phyloP scores from a whole-genome alignment of 2,888 invertebrate genomes.

The Plutella xylostella region DNA sequence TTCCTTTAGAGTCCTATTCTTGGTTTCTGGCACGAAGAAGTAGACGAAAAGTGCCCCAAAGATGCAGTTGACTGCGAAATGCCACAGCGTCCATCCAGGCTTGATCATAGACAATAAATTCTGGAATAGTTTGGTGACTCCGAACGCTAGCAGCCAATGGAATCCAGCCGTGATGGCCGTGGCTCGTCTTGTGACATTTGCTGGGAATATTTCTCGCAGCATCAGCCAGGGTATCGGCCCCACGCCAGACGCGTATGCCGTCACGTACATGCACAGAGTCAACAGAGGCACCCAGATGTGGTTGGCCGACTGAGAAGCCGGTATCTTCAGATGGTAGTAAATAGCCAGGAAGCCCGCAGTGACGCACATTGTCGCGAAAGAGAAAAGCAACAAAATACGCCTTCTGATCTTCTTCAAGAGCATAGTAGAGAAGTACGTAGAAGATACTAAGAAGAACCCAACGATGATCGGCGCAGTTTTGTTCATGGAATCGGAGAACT shows the following conservation, averaged over 20 bases:
- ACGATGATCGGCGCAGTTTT: constrained; percentile 68
- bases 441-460: constrained; percentile 69
- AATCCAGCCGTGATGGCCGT: constrained; percentile 75
- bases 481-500: constrained; percentile 47
- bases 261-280: constrained; percentile 67
- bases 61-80: constrained; percentile 73
- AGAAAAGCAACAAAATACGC: constrained; percentile 71
- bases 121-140: constrained; percentile 72
- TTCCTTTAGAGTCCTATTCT: constrained; percentile 65
- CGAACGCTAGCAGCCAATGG: constrained; percentile 78
- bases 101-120: constrained; percentile 66
- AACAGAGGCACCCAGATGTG: constrained; percentile 69
- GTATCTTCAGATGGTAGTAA: constrained; percentile 51
- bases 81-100: constrained; percentile 74
- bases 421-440: constrained; percentile 67
- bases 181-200: constrained; percentile 72
- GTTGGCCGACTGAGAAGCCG: constrained; percentile 22
- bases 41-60: constrained; percentile 73
- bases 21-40: constrained; percentile 77
- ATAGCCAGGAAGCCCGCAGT: constrained; percentile 60
- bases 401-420: constrained; percentile 73
- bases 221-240: constrained; percentile 82
- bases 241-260: constrained; percentile 73
- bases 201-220: constrained; percentile 75
- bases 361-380: constrained; percentile 68